These are phyloP conservation scores for Zelostemma sp. DNA, from an alignment of 1,140 invertebrate genomes.

Conservation along the genomic window DNA sequence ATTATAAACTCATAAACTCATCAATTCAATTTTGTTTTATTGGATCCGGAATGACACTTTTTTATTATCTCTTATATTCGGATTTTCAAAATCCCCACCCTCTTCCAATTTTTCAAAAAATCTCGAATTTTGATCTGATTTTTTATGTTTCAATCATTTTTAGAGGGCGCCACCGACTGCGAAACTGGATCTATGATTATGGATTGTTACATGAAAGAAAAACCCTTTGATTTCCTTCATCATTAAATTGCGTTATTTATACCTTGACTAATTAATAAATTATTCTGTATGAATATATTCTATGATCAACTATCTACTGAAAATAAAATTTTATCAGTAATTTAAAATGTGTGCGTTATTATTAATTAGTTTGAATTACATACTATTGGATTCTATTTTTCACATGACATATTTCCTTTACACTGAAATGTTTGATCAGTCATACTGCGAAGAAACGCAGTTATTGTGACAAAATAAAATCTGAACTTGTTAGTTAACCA, in stretches of 20 bases:
- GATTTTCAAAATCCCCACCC: neutral
- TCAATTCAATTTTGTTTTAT: neutral
- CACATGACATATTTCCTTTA: no score
- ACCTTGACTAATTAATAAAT: neutral
- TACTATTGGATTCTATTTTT: no score
- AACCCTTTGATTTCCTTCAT: conserved; percentile 20
- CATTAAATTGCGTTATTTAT: neutral
- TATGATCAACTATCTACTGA: neutral
- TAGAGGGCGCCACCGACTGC: conserved; percentile 36
- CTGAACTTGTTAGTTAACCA: no score
- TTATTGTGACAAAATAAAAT: no score
- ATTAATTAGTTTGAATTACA: no score
- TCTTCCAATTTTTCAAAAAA: no score
- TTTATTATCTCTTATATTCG: neutral
- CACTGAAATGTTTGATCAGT: no score
- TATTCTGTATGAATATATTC: neutral
- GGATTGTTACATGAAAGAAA: conserved; percentile 34
- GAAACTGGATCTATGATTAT: conserved; percentile 33
- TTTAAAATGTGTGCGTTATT: no score
- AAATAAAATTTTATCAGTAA: no score
- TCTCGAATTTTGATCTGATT: no score
- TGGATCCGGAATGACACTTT: neutral
- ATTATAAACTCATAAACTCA: neutral
- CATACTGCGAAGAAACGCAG: no score
- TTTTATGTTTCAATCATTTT: no score